Base-by-base conservation (phyloP, 2,797 vertebrate species). In the Pelobates cultripes region DNA sequence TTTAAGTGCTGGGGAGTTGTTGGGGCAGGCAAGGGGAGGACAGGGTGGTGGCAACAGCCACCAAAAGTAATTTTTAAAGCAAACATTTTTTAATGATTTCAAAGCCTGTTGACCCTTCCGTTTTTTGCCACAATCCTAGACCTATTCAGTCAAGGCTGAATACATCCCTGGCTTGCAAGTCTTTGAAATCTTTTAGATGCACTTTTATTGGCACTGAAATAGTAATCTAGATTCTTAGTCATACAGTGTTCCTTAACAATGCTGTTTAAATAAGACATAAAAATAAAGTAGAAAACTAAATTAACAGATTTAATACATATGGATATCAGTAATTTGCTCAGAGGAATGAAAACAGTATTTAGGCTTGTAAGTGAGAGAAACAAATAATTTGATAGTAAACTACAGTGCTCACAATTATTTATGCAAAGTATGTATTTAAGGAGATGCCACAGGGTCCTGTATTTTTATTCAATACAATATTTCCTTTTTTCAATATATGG, bases 351-450 rank as follows among this genome's bases (percentile, higher is more conserved):
- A 69, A 71, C n/a, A 73, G 66, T 80, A 53, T 79, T 64, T 53
- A 73, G 70, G 78, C 78, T 73, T 73, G 70, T 73, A 73, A 80
- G 78, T 73, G 72, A 67, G 60, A 66, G 70, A 45, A 73, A 80
- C 60, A 80, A 73, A 80, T 55, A 73, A 66, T 67, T 67, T 80
- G 43, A 66, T 73, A 41, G 60, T 66, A 73, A 79, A 67, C 70
- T 73, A 53, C 70, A 73, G 70, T 72, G 64, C 73, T 80, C 70
- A 80, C 45, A 80, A 80, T 80, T 73, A 80, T 80, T 80, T 66
- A 80, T 73, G 78, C 72, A 80, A 80, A 80, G 61, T 66, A 80
- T 73, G 78, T 55, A 73, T 80, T 80, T 80, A 80, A 73, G 70
- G 60, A 80, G 53, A 10, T 68, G 78, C 78, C 78, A 73, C 61